A percentile compares a stretch with the other conserved stretches of the same genome.
Conservation (phyloP, 2,888 invertebrate species). For the Eueremaeus valkanovi region DNA sequence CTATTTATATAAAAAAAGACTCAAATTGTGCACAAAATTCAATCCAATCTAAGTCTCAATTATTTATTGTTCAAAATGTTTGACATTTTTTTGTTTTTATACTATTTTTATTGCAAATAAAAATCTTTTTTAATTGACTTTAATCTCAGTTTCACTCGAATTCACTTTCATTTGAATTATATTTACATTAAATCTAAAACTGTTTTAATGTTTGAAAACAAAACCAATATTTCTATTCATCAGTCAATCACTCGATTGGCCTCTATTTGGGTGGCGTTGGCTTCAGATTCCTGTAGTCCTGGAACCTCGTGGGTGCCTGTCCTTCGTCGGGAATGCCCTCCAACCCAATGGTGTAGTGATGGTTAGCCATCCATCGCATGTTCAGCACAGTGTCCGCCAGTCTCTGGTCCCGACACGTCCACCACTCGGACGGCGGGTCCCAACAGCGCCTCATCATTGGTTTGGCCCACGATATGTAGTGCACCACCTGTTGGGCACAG, state of each 20-base stretch:
- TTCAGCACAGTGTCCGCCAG: conserved; percentile 30
- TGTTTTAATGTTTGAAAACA: not conserved
- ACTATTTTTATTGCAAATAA: not conserved
- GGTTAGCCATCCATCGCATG: conserved; percentile 33
- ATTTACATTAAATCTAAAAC: conserved; percentile 2
- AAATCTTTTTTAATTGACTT: no score
- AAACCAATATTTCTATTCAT: not conserved
- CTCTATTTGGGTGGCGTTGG: not conserved
- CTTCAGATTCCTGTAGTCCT: conserved; percentile 6
- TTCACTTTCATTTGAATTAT: not conserved
- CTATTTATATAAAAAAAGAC: no score
- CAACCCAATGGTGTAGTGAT: conserved; percentile 37
- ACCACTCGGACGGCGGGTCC: not conserved
- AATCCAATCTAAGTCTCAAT: no score
- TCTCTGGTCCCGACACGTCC: conserved; percentile 33
- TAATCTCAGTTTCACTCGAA: no score
- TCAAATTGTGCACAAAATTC: no score
- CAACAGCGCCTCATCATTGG: conserved; percentile 24
- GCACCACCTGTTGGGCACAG: not conserved
- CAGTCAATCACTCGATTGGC: not conserved
- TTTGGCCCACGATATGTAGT: conserved; percentile 29
- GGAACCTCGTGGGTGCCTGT: not conserved
- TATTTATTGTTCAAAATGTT: no score
- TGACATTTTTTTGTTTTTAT: not conserved
- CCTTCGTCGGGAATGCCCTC: conserved; percentile 28